Evolutionary conservation across 1,140 invertebrate genomes (phyloP).

Genomic region (Drosophila dunni): DNA sequence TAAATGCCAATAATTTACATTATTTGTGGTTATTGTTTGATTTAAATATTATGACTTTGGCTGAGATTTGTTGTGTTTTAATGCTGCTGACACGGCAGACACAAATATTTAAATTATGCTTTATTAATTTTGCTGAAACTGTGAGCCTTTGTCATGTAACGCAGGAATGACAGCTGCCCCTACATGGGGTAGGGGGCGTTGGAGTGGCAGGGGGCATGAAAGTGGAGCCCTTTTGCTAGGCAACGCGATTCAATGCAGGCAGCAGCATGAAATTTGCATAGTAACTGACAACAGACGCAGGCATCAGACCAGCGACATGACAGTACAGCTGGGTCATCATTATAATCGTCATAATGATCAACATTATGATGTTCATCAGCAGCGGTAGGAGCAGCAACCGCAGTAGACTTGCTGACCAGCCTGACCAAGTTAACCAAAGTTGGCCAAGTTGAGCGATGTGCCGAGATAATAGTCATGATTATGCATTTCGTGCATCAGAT

Average conservation of each 20-base stretch:
- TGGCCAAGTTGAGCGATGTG: conserved; percentile 12
- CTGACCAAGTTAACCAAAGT: conserved; percentile 13
- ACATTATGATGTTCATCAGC: too few species aligned
- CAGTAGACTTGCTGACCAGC: conserved; percentile 36
- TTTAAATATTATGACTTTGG: conserved; percentile 10
- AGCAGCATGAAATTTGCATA: conserved; percentile 54
- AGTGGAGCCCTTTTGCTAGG: neutral
- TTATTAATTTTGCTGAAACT: conserved; percentile 59
- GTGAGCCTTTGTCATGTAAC: conserved; percentile 57
- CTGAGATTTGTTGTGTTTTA: conserved; percentile 22
- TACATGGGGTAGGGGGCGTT: neutral
- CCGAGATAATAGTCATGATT: conserved; percentile 32
- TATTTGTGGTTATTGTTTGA: conserved; percentile 2
- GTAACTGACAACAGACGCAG: conserved; percentile 38
- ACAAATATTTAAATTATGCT: conserved; percentile 58
- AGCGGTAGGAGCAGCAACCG: too few species aligned
- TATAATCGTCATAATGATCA: too few species aligned
- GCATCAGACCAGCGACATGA: conserved; percentile 1
- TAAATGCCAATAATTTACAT: conserved; percentile 18
- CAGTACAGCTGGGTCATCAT: conserved; percentile 23
- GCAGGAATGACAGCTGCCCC: conserved; percentile 14
- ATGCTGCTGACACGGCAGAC: conserved; percentile 15
- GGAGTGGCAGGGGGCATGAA: too few species aligned
- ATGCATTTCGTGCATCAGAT: conserved; percentile 35
- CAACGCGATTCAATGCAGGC: conserved; percentile 47